Conservation (phyloP, 1,140 invertebrate genomes). For the Aphelinus certus region DNA sequence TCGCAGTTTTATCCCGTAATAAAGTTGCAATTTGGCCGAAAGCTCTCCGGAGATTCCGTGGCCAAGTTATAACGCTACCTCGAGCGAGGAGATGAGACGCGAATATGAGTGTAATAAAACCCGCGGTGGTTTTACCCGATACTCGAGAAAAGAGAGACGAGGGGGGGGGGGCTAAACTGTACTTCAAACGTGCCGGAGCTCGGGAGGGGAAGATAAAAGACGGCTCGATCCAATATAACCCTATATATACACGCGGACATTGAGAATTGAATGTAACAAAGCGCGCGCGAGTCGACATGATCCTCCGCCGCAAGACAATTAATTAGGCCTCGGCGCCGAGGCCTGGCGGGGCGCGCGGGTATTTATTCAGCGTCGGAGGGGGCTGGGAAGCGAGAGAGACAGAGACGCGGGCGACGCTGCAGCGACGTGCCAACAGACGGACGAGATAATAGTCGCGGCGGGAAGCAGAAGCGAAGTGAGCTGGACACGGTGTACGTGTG, state of each 20-base stretch:
- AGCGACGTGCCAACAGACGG: too few species aligned
- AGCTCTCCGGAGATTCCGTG: too few species aligned
- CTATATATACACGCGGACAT: background rate
- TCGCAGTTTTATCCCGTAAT: too few species aligned
- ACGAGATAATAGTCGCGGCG: background rate
- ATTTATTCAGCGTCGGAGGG: too few species aligned
- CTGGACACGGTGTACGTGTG: background rate
- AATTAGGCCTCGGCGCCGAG: constrained; percentile 12
- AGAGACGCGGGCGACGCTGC: background rate
- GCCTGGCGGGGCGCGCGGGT: too few species aligned
- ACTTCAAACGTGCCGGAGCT: background rate
- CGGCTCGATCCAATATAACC: constrained; percentile 12
- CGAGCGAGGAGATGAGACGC: too few species aligned
- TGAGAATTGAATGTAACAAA: constrained; percentile 10
- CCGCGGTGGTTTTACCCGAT: too few species aligned
- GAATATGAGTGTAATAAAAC: too few species aligned
- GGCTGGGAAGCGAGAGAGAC: background rate
- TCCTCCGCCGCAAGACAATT: constrained; percentile 8
- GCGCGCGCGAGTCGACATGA: background rate
- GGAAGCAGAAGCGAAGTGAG: background rate
- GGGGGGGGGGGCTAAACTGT: background rate
- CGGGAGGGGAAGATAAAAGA: background rate
- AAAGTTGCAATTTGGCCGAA: too few species aligned
- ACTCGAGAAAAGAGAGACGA: too few species aligned
- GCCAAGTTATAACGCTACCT: too few species aligned